Evolutionary conservation across 2,888 invertebrate species (phyloP).

Genomic region (Cepaea hortensis): DNA sequence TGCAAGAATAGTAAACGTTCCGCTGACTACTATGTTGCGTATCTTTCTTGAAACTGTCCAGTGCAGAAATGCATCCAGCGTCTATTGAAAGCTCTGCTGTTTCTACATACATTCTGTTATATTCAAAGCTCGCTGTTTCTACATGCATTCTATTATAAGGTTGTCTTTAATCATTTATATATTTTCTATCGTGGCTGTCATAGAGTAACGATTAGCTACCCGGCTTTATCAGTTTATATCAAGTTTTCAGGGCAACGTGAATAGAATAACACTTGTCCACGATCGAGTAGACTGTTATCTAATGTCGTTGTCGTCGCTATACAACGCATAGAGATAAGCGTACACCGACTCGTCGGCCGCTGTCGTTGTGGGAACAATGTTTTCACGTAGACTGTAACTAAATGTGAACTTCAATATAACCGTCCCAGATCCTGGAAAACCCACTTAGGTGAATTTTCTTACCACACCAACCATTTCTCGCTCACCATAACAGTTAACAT

Average conservation of each 20-base stretch:
- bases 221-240: neutral
- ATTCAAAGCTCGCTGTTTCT: neutral
- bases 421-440: no score
- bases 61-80: neutral
- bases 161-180: neutral
- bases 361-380: no score
- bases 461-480: no score
- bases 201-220: neutral
- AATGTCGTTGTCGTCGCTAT: no score
- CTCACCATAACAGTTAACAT: no score
- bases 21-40: neutral
- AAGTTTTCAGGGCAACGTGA: neutral
- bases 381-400: no score
- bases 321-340: no score
- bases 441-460: no score
- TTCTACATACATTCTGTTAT: no score
- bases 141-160: neutral
- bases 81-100: neutral
- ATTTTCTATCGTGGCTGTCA: neutral
- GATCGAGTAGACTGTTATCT: no score
- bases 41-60: neutral
- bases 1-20: neutral
- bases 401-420: no score
- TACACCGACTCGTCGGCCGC: no score
- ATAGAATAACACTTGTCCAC: neutral